A percentile compares a stretch with the other conserved stretches of the same genome.
These are phyloP conservation scores for Cryptus armator DNA, from an alignment of 2,888 invertebrate genomes.

Conservation along the genomic window DNA sequence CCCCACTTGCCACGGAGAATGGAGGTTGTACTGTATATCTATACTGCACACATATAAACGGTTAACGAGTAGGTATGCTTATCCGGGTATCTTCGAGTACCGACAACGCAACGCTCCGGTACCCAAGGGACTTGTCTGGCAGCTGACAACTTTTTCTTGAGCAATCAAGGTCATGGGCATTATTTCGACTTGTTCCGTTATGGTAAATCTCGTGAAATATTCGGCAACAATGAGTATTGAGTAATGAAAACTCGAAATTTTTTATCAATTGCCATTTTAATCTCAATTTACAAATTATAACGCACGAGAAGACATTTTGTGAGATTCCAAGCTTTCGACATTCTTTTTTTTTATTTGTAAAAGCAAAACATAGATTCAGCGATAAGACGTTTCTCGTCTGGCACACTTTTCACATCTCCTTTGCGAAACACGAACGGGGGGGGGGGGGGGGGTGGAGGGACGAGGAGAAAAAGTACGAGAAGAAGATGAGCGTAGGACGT, in stretches of 20 bases:
- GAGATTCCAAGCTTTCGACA: constrained; percentile 28
- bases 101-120: constrained; percentile 1
- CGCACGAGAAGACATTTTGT: constrained; percentile 2
- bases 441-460: constrained; percentile 5
- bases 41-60: too few species aligned
- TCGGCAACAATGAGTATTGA: background rate
- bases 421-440: constrained; percentile 42
- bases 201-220: background rate
- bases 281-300: constrained; percentile 36
- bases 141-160: constrained; percentile 49
- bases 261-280: constrained; percentile 24
- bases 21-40: too few species aligned
- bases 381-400: constrained; percentile 48
- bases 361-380: constrained; percentile 6
- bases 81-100: background rate
- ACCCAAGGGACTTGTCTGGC: constrained; percentile 64
- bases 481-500: constrained; percentile 49
- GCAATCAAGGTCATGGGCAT: constrained; percentile 60
- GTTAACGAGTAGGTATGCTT: too few species aligned
- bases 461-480: constrained; percentile 13
- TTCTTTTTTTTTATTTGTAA: constrained; percentile 18
- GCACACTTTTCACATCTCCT: constrained; percentile 64
- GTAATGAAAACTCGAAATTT: constrained; percentile 35
- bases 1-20: too few species aligned
- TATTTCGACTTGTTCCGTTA: constrained; percentile 19